Percentiles rank a stretch among this genome's conserved stretches.
phyloP scores from a whole-genome alignment of 2,113 vertebrate genomes.

The Benitochromis conjunctus region DNA sequence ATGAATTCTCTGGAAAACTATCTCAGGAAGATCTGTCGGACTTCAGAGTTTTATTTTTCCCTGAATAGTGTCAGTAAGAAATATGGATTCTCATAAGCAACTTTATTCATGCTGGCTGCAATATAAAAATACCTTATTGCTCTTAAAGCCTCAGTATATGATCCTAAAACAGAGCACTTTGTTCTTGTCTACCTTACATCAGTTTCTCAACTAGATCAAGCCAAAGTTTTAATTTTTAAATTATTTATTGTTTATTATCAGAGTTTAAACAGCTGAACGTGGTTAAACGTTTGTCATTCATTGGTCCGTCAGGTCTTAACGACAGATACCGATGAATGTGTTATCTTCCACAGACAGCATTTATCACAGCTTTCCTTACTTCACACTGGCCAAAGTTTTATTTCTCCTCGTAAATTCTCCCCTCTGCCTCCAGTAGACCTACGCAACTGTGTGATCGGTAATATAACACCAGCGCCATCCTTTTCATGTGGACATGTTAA shows the following conservation, averaged over 20 bases:
- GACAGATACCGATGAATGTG: neutral
- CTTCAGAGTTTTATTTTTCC: neutral
- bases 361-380: neutral
- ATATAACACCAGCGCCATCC: accelerated
- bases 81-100: neutral
- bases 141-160: neutral
- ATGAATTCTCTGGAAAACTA: neutral
- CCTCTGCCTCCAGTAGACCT: accelerated
- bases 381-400: neutral
- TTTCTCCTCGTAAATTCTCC: accelerated
- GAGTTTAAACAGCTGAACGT: neutral
- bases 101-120: neutral
- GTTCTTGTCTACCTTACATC: neutral
- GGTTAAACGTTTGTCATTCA: neutral
- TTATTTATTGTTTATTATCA: neutral
- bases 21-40: accelerated
- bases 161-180: neutral
- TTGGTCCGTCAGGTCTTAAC: neutral
- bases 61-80: neutral
- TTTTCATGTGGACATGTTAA: accelerated
- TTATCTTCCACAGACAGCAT: neutral
- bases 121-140: neutral
- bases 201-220: neutral
- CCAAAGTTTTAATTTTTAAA: neutral
- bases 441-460: neutral